A percentile compares a stretch with the other conserved stretches of the same genome.
Evolutionary conservation across 1,140 invertebrate species (phyloP).

Genomic region (Aphelinus certus): DNA sequence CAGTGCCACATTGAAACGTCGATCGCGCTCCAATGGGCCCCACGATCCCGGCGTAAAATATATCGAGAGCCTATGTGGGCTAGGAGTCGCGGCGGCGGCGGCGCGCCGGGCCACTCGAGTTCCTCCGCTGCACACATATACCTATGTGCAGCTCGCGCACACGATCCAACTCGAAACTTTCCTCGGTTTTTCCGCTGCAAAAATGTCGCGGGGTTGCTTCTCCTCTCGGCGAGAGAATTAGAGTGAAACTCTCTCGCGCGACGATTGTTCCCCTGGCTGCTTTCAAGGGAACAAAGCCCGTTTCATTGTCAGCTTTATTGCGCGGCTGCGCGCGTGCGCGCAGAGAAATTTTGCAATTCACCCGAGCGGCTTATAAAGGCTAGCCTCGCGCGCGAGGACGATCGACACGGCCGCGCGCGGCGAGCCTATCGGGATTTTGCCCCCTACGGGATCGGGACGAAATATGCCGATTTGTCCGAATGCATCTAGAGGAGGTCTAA

Average conservation of each 20-base stretch:
- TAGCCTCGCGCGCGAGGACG: too few relatives aligned
- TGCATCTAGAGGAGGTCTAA: too few relatives aligned
- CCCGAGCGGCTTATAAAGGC: too few relatives aligned
- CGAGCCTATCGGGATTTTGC: too few relatives aligned
- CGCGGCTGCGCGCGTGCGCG: neutral
- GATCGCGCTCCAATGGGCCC: slow-evolving; percentile 1
- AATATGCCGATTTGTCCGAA: too few relatives aligned
- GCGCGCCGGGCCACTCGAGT: neutral
- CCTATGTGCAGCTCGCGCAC: neutral
- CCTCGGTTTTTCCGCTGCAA: neutral
- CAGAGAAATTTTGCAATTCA: too few relatives aligned
- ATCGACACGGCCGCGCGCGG: too few relatives aligned
- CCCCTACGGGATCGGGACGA: too few relatives aligned
- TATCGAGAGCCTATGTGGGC: neutral
- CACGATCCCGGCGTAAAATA: neutral
- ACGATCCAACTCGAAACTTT: too few relatives aligned
- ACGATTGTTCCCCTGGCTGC: neutral
- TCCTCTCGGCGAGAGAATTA: slow-evolving; percentile 3
- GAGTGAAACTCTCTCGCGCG: slow-evolving; percentile 15
- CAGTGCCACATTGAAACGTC: slow-evolving; percentile 20
- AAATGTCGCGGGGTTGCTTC: neutral
- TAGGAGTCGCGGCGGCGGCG: too few relatives aligned
- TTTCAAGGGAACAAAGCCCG: neutral
- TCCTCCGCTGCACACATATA: neutral
- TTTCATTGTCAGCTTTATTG: too few relatives aligned